A percentile compares a stretch with the other conserved stretches of the same genome.
Conservation (phyloP, 2,113 vertebrate species). For the Thalassarche chlororhynchos region DNA sequence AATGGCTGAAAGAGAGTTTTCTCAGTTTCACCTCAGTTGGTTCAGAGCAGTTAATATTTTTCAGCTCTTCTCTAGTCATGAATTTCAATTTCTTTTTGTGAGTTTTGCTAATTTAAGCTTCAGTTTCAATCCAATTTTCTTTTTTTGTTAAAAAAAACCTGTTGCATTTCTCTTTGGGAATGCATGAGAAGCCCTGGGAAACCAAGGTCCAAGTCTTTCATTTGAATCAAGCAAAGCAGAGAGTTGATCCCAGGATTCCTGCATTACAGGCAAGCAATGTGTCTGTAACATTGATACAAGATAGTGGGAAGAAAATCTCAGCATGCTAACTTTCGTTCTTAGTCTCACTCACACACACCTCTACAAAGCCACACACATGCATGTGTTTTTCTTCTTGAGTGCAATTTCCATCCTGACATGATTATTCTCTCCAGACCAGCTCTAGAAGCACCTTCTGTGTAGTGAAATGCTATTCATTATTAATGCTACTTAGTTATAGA, state of each 20-base stretch:
- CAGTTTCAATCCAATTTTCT: neutral
- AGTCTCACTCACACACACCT: neutral
- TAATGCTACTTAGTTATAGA: neutral
- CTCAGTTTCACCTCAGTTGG: neutral
- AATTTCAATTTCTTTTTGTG: neutral
- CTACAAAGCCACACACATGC: neutral
- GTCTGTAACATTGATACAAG: neutral
- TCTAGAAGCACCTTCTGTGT: neutral
- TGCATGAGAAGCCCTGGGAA: neutral
- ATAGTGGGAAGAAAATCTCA: neutral
- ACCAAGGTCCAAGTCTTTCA: neutral
- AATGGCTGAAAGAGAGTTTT: neutral
- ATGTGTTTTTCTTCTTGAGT: neutral
- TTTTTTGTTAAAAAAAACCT: neutral
- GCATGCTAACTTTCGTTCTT: neutral
- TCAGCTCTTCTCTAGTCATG: neutral
- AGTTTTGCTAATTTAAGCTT: neutral
- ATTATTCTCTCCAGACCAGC: neutral
- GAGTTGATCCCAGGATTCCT: neutral
- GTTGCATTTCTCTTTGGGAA: neutral
- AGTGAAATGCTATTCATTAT: neutral
- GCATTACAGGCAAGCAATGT: neutral
- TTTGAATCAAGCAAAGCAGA: neutral
- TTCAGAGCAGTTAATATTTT: neutral
- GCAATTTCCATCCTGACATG: neutral